Conservation (phyloP, 2,888 invertebrate genomes). For the Amblyjoppa fuscipennis region DNA sequence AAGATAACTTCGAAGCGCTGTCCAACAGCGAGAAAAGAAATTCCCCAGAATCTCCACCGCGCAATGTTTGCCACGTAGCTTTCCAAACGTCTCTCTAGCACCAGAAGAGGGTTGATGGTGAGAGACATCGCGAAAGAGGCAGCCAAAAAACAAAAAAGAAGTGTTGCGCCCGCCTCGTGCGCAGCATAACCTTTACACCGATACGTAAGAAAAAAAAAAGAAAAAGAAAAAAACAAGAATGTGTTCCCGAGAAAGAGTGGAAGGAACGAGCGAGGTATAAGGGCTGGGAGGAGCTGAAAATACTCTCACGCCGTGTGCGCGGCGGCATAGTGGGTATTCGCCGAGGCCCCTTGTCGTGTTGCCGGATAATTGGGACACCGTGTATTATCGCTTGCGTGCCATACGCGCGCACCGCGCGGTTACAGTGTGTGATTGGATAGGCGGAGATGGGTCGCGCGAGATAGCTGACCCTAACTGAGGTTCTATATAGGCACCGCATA, state of each 20-base stretch:
- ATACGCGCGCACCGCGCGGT: slow-evolving; percentile 77
- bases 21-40: neutral
- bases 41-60: neutral
- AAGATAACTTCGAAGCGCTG: neutral
- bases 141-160: slow-evolving; percentile 61
- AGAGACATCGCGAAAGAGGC: slow-evolving; percentile 60
- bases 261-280: slow-evolving; percentile 44
- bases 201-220: slow-evolving; percentile 10
- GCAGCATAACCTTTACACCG: slow-evolving; percentile 16
- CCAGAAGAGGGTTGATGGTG: slow-evolving; percentile 42
- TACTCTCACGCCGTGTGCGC: slow-evolving; percentile 77
- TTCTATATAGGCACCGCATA: slow-evolving; percentile 65
- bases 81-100: neutral
- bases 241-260: slow-evolving; percentile 15
- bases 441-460: slow-evolving; percentile 85
- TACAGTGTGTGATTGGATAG: slow-evolving; percentile 84
- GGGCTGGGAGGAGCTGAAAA: slow-evolving; percentile 80
- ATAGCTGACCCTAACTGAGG: slow-evolving; percentile 84
- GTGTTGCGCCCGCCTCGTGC: slow-evolving; percentile 45
- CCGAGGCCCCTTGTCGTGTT: slow-evolving; percentile 79
- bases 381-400: slow-evolving; percentile 84
- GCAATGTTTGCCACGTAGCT: neutral
- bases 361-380: slow-evolving; percentile 84
- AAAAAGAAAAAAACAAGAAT: slow-evolving; percentile 49
- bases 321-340: slow-evolving; percentile 51